A percentile compares a stretch with the other conserved stretches of the same genome.
Conservation (phyloP, 2,888 invertebrate species). For the Pinctada fucata region DNA sequence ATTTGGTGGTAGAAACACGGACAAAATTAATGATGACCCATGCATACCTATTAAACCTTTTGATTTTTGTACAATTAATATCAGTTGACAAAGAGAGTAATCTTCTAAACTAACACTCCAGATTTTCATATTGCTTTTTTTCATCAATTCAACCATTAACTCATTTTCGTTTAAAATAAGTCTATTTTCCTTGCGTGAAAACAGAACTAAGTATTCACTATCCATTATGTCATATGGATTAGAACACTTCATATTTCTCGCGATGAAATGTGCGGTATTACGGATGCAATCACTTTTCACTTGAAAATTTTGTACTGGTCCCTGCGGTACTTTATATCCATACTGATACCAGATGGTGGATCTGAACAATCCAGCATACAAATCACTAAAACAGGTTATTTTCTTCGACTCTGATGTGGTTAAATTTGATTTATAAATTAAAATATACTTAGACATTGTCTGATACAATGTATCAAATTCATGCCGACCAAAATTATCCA, state of each 20-base stretch:
- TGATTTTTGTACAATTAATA: slow-evolving; percentile 60
- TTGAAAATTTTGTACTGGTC: slow-evolving; percentile 65
- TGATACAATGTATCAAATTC: slow-evolving; percentile 73
- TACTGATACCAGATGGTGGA: slow-evolving; percentile 79
- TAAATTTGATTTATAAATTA: slow-evolving; percentile 56
- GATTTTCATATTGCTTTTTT: slow-evolving; percentile 62
- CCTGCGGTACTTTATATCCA: slow-evolving; percentile 78
- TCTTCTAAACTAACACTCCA: slow-evolving; percentile 65
- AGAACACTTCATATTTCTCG: slow-evolving; percentile 38
- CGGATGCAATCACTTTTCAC: slow-evolving; percentile 56
- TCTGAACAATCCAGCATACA: slow-evolving; percentile 75
- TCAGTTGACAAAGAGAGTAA: slow-evolving; percentile 66
- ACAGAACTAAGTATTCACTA: slow-evolving; percentile 63
- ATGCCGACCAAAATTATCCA: slow-evolving; percentile 68
- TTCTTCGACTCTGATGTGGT: slow-evolving; percentile 9
- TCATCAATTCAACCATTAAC: slow-evolving; percentile 68
- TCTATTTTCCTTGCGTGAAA: slow-evolving; percentile 75
- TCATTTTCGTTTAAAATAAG: slow-evolving; percentile 78
- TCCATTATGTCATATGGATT: background rate
- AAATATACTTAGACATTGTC: slow-evolving; percentile 65
- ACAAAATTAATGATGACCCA: slow-evolving; percentile 77
- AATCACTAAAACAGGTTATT: slow-evolving; percentile 75
- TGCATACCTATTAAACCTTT: slow-evolving; percentile 77
- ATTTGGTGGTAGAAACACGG: slow-evolving; percentile 76
- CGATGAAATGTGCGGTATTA: slow-evolving; percentile 46